Base-by-base conservation (phyloP, 2,113 vertebrate genomes). In the Lycaon pictus region DNA sequence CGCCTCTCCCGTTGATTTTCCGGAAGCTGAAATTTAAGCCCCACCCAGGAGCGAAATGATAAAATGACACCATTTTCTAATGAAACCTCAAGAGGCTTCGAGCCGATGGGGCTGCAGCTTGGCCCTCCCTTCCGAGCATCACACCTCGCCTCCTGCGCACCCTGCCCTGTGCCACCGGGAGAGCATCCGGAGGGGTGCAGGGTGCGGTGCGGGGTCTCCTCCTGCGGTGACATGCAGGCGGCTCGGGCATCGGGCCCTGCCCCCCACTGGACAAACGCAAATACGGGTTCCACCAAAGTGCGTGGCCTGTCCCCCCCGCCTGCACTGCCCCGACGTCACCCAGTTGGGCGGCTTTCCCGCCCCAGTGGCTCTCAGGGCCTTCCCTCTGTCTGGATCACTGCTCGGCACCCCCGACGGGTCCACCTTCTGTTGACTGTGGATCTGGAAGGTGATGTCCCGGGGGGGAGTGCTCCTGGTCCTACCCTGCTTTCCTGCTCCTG, bases 1-100 rank as follows among this genome's bases (percentile, higher is more conserved):
- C 48, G 43, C 51, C 88, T 51, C 95, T 63, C 32, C 1, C 6
- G 80, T 72, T 58, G 65, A 69, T 92, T 95, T 95, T 96, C 97
- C 27, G 11, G 90, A 98, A 97, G 96, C 87, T 96, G 97, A 96
- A 96, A 97, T 86, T 56, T 51, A 97, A 98, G 79, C 76, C 48
- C 95, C 53, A n/a, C 65, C 76, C 71, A 97, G 81, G 88, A 92
- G 90, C n/a, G 81, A 96, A 85, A 88, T 87, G 94, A 95, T 43
- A 63, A 88, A 93, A 96, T 27, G 81, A 96, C 48, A 96, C 25
- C 80, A 27, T 90, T 96, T 96, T 58, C 91, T 77, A 77, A 85
- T 11, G 97, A 97, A 97, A 77, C 37, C 80, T 77, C 81, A 86
- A 87, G 88, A 93, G 76, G 63, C 29, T 71, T 55, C 5, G 92